A percentile compares a stretch with the other conserved stretches of the same genome.
Evolutionary conservation across 2,888 invertebrate genomes (phyloP).

Genomic region (Agriopis leucophaearia): DNA sequence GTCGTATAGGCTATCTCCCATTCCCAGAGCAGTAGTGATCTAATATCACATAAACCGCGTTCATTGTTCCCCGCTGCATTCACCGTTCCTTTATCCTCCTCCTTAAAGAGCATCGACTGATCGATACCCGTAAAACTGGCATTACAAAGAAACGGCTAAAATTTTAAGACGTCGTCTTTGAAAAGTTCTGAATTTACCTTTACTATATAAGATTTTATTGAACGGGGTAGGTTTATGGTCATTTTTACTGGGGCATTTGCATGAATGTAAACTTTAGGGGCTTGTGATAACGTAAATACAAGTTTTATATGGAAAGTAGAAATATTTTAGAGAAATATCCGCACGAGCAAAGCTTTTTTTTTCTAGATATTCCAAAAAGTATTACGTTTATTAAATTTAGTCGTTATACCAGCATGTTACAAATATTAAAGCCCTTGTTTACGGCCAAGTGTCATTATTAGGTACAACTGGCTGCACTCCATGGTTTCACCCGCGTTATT

Average conservation of each 20-base stretch:
- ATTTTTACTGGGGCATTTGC: conserved; percentile 26
- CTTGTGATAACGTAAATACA: neutral
- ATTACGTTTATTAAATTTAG: too few species aligned
- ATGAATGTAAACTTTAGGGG: conserved; percentile 10
- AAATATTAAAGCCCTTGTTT: too few species aligned
- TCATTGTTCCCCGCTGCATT: conserved; percentile 36
- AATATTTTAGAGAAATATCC: neutral
- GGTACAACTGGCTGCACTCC: too few species aligned
- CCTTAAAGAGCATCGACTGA: conserved; percentile 39
- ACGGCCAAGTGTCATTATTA: too few species aligned
- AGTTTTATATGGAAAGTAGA: neutral
- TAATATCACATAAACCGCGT: conserved; percentile 36
- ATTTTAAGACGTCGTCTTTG: conserved; percentile 47
- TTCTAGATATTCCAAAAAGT: too few species aligned
- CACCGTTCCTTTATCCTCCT: conserved; percentile 39
- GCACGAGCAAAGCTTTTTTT: too few species aligned
- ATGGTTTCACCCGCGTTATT: too few species aligned
- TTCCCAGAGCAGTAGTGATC: conserved; percentile 21
- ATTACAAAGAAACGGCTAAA: conserved; percentile 44
- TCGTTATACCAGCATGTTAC: too few species aligned
- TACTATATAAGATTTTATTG: conserved; percentile 41
- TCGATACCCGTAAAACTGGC: conserved; percentile 45
- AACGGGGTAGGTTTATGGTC: conserved; percentile 39
- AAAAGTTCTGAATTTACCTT: conserved; percentile 42
- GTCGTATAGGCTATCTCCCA: conserved; percentile 1